Conservation (phyloP, 2,888 invertebrate genomes). For the Axea sp. region DNA sequence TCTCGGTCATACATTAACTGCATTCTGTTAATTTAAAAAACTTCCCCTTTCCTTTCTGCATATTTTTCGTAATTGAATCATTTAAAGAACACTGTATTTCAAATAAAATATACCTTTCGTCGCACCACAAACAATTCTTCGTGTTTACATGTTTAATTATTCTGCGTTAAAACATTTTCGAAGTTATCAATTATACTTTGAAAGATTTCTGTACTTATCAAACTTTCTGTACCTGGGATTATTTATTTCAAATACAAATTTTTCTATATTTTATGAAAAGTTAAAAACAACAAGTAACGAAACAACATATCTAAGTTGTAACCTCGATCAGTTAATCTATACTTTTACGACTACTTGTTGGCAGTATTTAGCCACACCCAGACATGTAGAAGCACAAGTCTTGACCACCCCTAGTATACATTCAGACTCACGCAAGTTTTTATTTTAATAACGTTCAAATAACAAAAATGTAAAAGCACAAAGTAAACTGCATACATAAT, state of each 20-base stretch:
- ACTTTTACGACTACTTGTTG: conserved; percentile 76
- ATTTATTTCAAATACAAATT: too few relatives aligned
- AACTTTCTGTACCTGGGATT: too few relatives aligned
- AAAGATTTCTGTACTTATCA: too few relatives aligned
- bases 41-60: neutral
- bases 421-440: conserved; percentile 27
- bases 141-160: too few relatives aligned
- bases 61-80: conserved; percentile 18
- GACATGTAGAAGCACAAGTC: conserved; percentile 23
- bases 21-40: conserved; percentile 18
- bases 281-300: too few relatives aligned
- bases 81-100: neutral
- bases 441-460: conserved; percentile 34
- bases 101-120: too few relatives aligned
- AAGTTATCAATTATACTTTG: too few relatives aligned
- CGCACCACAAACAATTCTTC: too few relatives aligned
- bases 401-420: conserved; percentile 48
- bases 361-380: conserved; percentile 49
- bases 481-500: conserved; percentile 38
- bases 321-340: conserved; percentile 77
- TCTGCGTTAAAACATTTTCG: too few relatives aligned
- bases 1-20: conserved; percentile 13
- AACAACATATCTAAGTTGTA: conserved; percentile 68
- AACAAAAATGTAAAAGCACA: conserved; percentile 23
- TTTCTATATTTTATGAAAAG: too few relatives aligned